Evolutionary conservation across 2,888 invertebrate genomes (phyloP), one percentile per base, ranked within the genome.

Genomic region (Himalopsyche tibetana): DNA sequence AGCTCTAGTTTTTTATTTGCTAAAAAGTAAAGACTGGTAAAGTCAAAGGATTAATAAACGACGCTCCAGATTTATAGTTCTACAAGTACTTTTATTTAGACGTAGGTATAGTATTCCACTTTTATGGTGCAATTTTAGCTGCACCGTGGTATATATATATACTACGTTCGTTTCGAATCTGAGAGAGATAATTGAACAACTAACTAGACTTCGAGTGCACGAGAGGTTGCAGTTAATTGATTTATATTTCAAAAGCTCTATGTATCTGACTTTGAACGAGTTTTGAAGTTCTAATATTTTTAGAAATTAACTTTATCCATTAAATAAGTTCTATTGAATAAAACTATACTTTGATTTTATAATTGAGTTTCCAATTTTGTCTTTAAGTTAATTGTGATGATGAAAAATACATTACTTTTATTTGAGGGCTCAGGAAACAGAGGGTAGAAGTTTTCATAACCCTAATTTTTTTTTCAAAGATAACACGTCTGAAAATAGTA

Each of bases 21-120:
- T 51, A 45, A n/a, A 11, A 80, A 28, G 19, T 42, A 80, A 80
- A 80, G 51, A 80, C 80, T 55, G 40, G 55, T 82, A 56, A 51
- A 86, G 86, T 86, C 86, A 86, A 86, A 86, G 84, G 86, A 84
- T 84, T 86, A 86, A 83, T 83, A 84, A 86, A 86, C 56, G 28
- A 79, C 83, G 40, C 83, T n/a, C n/a, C 80, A 82, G 85, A 80
- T 85, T 83, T 83, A 74, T 74, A 74, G 28, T 12, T 38, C 15
- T 8, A 80, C 19, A 80, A 80, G 38, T 74, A 51, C 80, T 45
- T 80, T 80, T 80, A 17, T 80, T 80, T 80, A 38, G n/a, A n/a
- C n/a, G 45, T 28, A 80, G 45, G 80, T 45, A 80, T 80, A n/a
- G 80, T 45, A 80, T 80, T 42, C 17, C 17, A n/a, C 79, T 56